phyloP scores from a whole-genome alignment of 2,797 vertebrate genomes.

The Cynodonichthys magdalenae region DNA sequence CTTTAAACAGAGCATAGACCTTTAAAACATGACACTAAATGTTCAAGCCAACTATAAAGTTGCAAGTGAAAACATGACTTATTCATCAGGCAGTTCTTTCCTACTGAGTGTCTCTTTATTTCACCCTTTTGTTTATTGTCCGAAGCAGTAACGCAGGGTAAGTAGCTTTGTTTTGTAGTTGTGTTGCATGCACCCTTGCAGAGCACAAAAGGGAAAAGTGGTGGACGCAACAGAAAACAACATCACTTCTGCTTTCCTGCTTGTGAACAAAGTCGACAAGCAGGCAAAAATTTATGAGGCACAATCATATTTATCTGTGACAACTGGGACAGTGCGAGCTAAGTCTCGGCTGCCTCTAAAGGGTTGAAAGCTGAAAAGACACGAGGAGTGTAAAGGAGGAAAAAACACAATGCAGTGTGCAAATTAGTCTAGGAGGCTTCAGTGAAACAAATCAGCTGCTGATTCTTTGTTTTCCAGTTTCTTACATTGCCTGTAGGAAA shows the following conservation, averaged over 20 bases:
- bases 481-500: constrained; percentile 61
- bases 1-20: background rate
- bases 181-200: constrained; percentile 12
- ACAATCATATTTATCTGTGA: constrained; percentile 53
- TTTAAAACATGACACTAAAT: background rate
- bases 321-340: constrained; percentile 42
- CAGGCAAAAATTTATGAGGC: constrained; percentile 43
- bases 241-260: constrained; percentile 34
- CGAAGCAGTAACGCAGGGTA: constrained; percentile 4
- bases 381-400: constrained; percentile 29
- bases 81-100: constrained; percentile 22
- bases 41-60: background rate
- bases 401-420: constrained; percentile 56
- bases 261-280: constrained; percentile 41
- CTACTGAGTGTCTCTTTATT: constrained; percentile 16
- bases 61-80: constrained; percentile 3
- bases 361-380: constrained; percentile 30
- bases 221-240: constrained; percentile 17
- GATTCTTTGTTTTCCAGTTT: constrained; percentile 73
- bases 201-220: constrained; percentile 7
- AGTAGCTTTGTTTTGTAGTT: constrained; percentile 28
- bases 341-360: constrained; percentile 28
- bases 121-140: constrained; percentile 32
- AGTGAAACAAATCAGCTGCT: constrained; percentile 59
- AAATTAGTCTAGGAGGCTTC: constrained; percentile 60